These are phyloP conservation scores for Lynx canadensis DNA, from an alignment of 2,113 vertebrate species.

Conservation along the genomic window DNA sequence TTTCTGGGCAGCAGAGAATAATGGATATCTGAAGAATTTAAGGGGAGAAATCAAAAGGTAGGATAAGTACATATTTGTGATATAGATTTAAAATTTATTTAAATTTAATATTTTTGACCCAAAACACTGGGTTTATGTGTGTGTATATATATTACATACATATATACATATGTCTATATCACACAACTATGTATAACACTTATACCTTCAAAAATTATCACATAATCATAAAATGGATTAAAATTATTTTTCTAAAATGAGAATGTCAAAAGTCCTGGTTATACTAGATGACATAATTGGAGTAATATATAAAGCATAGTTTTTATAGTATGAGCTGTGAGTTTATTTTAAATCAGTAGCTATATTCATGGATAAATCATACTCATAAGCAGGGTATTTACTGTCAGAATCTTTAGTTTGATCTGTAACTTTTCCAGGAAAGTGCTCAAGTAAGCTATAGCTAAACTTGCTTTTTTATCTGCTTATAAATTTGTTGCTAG, in stretches of 20 bases:
- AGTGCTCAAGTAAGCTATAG: background rate
- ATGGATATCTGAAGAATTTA: background rate
- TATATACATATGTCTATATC: background rate
- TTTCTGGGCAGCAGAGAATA: background rate
- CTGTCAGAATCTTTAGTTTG: background rate
- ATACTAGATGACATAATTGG: background rate
- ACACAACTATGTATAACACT: background rate
- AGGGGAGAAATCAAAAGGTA: background rate
- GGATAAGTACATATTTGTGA: background rate
- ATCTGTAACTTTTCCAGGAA: background rate
- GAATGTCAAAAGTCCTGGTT: background rate
- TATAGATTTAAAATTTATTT: background rate
- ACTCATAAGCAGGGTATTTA: background rate
- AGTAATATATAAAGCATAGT: background rate
- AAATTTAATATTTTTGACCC: background rate
- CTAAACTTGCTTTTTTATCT: background rate
- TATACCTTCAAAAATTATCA: background rate
- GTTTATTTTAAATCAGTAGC: constrained; percentile 1
- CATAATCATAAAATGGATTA: background rate
- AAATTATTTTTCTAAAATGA: background rate
- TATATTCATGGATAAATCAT: background rate
- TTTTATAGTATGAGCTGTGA: background rate
- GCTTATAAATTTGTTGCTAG: background rate
- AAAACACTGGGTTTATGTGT: background rate
- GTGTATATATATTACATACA: background rate